Base-by-base conservation (phyloP, 2,888 invertebrate species). In the Sthenelais limicola region DNA sequence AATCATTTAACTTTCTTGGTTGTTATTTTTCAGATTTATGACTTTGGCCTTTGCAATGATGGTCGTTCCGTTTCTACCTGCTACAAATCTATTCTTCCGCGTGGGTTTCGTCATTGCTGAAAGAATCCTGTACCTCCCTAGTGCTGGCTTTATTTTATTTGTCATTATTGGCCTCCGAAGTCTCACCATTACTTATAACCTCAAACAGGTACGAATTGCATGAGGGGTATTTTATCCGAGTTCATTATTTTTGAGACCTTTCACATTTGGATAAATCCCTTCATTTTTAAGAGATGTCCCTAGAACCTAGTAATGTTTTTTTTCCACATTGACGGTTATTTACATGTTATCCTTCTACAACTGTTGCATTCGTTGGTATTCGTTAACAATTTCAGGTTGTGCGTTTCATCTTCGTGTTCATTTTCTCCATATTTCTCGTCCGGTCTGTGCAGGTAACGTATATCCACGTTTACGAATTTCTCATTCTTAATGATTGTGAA, bases 51-150 rank as follows among this genome's bases (percentile, higher is more conserved):
- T 92, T 67, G 89, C 91, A 66, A 85, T 94, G 62, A 86, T 92
- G 54, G 85, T 93, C 2, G 87, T 95, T 78, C 93, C 96, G 72
- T 96, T 95, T 88, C 86, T 96, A 73, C 96, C 96, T 30, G 94
- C 95, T 0, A 91, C 92, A 72, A 96, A 96, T 88, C 85, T 96
- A 51, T 91, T 95, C 81, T 92, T 94, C 84, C 92, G 92, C 74
- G 95, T 96, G 38, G 96, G 96, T 0, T 96, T 96, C 90, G 95
- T 96, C 1, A 90, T 96, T 51, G 96, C 96, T 35, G 96, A 96
- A 88, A 90, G 96, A 82, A 92, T 94, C 69, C 88, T 96, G 35
- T 94, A 95, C 85, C 89, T 96, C 77, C 93, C 95, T 5, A 94
- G 94, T 68, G 91, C 92, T 70, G 95, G 95, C 24, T 94, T 92